Evolutionary conservation across 2,888 invertebrate genomes (phyloP).

Genomic region (Spilarctia lutea): DNA sequence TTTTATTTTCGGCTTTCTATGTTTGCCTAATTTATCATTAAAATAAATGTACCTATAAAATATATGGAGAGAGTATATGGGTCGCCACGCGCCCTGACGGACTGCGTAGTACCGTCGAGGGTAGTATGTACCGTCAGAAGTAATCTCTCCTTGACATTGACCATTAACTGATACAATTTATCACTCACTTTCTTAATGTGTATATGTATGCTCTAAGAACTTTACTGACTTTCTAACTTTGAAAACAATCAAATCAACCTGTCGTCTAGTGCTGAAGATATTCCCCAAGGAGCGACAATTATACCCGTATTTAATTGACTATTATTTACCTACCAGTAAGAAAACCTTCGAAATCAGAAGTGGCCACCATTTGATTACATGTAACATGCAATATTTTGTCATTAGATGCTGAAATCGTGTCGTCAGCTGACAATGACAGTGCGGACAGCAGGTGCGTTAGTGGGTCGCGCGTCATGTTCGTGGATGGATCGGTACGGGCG

Average conservation of each 20-base stretch:
- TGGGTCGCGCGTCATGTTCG: conserved; percentile 94
- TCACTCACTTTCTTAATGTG: neutral
- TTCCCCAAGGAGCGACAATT: too few relatives aligned
- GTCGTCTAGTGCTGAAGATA: too few relatives aligned
- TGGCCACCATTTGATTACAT: neutral
- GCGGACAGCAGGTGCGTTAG: conserved; percentile 92
- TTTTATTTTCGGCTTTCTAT: neutral
- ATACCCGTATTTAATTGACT: too few relatives aligned
- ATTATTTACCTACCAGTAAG: neutral
- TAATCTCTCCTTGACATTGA: conserved; percentile 25
- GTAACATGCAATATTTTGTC: neutral
- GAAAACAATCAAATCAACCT: too few relatives aligned
- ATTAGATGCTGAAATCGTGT: conserved; percentile 95
- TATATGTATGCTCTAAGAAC: neutral
- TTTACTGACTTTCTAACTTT: too few relatives aligned
- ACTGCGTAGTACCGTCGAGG: conserved; percentile 27
- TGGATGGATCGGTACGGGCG: conserved; percentile 98
- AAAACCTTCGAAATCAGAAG: neutral
- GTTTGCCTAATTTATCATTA: neutral
- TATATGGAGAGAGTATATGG: conserved; percentile 26
- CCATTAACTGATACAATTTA: conserved; percentile 44
- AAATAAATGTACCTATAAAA: conserved; percentile 12
- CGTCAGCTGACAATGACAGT: conserved; percentile 96
- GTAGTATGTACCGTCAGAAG: conserved; percentile 43
- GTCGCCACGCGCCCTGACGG: conserved; percentile 58